phyloP scores from a whole-genome alignment of 2,888 invertebrate species.

The Antitype chi region DNA sequence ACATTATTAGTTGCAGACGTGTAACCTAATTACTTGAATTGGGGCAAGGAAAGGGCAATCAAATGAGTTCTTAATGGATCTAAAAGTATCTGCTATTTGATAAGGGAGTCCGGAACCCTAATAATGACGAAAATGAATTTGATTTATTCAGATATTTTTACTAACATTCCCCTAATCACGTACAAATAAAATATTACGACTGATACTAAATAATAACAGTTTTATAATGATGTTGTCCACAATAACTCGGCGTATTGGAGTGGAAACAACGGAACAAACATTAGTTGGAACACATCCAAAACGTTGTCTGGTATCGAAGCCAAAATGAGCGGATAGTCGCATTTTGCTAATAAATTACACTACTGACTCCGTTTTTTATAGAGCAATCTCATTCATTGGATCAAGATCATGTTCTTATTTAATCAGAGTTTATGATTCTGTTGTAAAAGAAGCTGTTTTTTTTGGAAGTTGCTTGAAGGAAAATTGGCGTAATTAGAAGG shows the following conservation, averaged over 20 bases:
- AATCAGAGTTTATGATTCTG: constrained; percentile 57
- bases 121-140: not conserved
- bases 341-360: constrained; percentile 75
- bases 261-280: constrained; percentile 73
- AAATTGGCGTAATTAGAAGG: constrained; percentile 26
- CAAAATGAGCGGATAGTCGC: constrained; percentile 74
- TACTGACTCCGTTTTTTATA: constrained; percentile 68
- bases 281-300: constrained; percentile 79
- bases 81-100: not conserved
- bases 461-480: constrained; percentile 14
- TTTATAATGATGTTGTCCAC: constrained; percentile 68
- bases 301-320: constrained; percentile 74
- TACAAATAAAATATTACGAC: constrained; percentile 50
- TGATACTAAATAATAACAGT: constrained; percentile 46
- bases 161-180: constrained; percentile 19
- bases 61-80: not conserved
- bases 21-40: not conserved
- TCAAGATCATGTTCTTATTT: constrained; percentile 55
- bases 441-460: constrained; percentile 25
- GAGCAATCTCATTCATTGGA: constrained; percentile 70
- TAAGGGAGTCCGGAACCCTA: not conserved
- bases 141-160: constrained; percentile 27
- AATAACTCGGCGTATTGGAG: constrained; percentile 72
- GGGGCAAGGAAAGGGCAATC: not conserved
- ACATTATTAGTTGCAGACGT: not conserved